Evolutionary conservation across 1,140 invertebrate genomes (phyloP).

Genomic region (Chironomus tepperi): DNA sequence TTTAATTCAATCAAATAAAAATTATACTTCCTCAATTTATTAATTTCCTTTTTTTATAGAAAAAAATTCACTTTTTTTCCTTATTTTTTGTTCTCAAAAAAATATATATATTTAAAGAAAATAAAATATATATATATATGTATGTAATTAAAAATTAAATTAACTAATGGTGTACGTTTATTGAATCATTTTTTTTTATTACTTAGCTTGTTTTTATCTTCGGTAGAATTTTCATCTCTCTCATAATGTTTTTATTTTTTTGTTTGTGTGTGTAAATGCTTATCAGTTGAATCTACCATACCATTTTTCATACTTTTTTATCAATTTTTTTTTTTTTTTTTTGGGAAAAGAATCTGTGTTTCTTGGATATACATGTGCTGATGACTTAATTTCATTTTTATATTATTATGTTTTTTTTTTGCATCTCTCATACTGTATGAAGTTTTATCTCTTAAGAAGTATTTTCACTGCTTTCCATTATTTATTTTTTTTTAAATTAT

Average conservation of each 20-base stretch:
- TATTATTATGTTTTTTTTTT: not conserved
- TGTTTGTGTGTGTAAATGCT: not conserved
- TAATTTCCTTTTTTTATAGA: not conserved
- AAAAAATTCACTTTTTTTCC: not conserved
- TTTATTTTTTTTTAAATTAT: not conserved
- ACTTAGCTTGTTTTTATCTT: not conserved
- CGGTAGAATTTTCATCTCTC: not conserved
- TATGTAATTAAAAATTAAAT: not conserved
- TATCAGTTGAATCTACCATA: not conserved
- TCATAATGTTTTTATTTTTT: conserved; percentile 5
- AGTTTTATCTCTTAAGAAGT: not conserved
- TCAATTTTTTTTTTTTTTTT: not conserved
- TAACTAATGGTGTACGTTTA: conserved; percentile 15
- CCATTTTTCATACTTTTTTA: not conserved
- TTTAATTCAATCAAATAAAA: not conserved
- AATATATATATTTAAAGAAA: not conserved
- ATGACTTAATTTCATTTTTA: not conserved
- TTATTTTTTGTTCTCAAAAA: not conserved
- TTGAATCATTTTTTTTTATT: not conserved
- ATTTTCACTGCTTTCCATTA: not conserved
- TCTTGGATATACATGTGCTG: not conserved
- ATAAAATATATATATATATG: not conserved
- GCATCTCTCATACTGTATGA: too few relatives aligned
- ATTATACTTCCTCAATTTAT: not conserved
- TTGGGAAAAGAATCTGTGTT: not conserved